Base-by-base conservation (phyloP, 2,888 invertebrate species). In the Plusia festucae region DNA sequence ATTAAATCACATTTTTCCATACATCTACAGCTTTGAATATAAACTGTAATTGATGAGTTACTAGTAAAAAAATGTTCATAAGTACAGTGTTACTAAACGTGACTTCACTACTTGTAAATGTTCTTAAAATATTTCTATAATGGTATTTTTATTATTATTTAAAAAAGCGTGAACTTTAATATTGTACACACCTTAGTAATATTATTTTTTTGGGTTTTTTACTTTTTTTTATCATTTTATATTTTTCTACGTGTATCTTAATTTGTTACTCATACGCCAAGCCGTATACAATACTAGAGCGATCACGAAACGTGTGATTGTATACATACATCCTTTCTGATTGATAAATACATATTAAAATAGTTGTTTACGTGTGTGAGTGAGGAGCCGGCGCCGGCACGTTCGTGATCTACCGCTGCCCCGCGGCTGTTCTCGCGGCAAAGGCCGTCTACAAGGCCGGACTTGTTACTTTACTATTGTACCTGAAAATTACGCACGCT, bases 221-320 rank as follows among this genome's bases (percentile, higher is more conserved):
- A 32, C 22, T 46, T 78, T 79, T 80, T 59, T 86, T 85, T 85
- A 81, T 71, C 78, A 75, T 83, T 88, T 85, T 82, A 81, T 83
- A 77, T 79, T 83, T 89, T 89, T 89, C 85, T 87, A 73, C 74
- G 68, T 85, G 89, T 88, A 91, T 84, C 90, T 91, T 92, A 91
- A 88, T 92, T 90, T 91, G 92, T 91, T 90, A 92, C 86, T 89
- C 79, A 88, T 85, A 89, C 84, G 88, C 92, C 93, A 91, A 93
- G 92, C 91, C 93, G 93, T 91, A 92, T 92, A 93, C 94, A 93
- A 93, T 92, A 93, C 91, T 92, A 93, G 90, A 93, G 92, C 88
- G 84, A 86, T 88, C 90, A 90, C 90, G 88, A 87, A 82, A 90
- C 85, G 83, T 85, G 84, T 79, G 82, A 88, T 83, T 90, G 90